Base-by-base conservation (phyloP, 2,113 vertebrate genomes). In the Charina bottae region DNA sequence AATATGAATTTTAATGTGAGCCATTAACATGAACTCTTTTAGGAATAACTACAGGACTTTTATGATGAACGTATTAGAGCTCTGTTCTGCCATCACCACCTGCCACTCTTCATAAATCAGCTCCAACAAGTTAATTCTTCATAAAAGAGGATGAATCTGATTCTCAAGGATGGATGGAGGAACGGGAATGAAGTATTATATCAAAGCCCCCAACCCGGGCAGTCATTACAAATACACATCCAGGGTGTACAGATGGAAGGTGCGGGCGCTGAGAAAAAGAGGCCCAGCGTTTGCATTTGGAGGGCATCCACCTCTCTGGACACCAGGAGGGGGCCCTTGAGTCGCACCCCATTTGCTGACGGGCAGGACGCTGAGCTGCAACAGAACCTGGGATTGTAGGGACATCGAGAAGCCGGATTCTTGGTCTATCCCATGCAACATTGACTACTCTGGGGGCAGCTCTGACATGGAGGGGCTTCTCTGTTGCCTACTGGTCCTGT, bases 91-190 rank as follows among this genome's bases (percentile, higher is more conserved):
- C 93, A 64, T 92, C 90, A 64, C 91, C 68, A 93, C 94, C 96
- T 96, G 96, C 96, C 97, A 94, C 87, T 96, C 95, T 96, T 96
- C 93, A 95, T 96, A 96, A 96, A 96, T 97, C 96, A 96, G 28
- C 93, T 92, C 86, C 90, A 94, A 90, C 95, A 93, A 97, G 96
- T 96, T 97, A 96, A 97, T 97, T 96, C 95, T 95, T 97, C 96
- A 93, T 94, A 64, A 93, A 95, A 90, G 93, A 96, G 94, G 94
- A 94, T 87, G 93, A 94, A 96, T 91, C 60, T 92, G 95, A 94
- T 89, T 78, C 83, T 87, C 0, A 0, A 96, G 92, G 94, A 95
- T 55, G 92, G 95, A 90, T 93, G 96, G 92, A 93, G 58, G 89
- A 49, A 60, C 10, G 91, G 88, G 83, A 17, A 55, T 59, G 78